A percentile compares a stretch with the other conserved stretches of the same genome.
Conservation (phyloP, 1,140 invertebrate species). For the Marisa cornuarietis region DNA sequence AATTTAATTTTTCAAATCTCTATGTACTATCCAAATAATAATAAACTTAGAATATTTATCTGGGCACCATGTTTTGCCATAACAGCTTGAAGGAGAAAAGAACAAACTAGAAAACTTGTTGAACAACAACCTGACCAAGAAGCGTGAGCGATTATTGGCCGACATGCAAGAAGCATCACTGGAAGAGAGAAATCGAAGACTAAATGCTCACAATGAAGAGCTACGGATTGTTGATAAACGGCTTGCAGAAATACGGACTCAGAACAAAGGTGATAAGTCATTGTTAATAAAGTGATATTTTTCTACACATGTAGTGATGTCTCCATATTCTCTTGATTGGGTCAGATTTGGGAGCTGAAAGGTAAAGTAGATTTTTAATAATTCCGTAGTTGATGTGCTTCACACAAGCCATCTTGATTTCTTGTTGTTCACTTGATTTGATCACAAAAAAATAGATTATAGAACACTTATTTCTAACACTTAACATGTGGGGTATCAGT, state of each 20-base stretch:
- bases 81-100: conserved; percentile 89
- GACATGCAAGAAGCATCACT: conserved; percentile 62
- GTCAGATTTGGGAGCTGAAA: too few relatives aligned
- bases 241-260: conserved; percentile 52
- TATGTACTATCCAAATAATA: too few relatives aligned
- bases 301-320: too few relatives aligned
- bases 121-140: conserved; percentile 92
- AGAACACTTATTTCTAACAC: not conserved
- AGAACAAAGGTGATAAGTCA: conserved; percentile 51
- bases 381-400: too few relatives aligned
- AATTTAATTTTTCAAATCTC: too few relatives aligned
- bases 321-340: too few relatives aligned
- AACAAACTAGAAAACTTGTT: conserved; percentile 97
- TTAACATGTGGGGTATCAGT: not conserved
- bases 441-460: not conserved
- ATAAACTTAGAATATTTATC: not conserved
- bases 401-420: not conserved
- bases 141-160: conserved; percentile 81
- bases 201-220: conserved; percentile 54
- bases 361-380: too few relatives aligned
- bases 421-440: not conserved
- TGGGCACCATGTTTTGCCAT: not conserved
- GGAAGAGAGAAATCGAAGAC: conserved; percentile 53
- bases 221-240: conserved; percentile 52
- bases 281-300: conserved; percentile 60